Evolutionary conservation across 2,113 vertebrate species (phyloP).

Genomic region (Corvus moneduloides): DNA sequence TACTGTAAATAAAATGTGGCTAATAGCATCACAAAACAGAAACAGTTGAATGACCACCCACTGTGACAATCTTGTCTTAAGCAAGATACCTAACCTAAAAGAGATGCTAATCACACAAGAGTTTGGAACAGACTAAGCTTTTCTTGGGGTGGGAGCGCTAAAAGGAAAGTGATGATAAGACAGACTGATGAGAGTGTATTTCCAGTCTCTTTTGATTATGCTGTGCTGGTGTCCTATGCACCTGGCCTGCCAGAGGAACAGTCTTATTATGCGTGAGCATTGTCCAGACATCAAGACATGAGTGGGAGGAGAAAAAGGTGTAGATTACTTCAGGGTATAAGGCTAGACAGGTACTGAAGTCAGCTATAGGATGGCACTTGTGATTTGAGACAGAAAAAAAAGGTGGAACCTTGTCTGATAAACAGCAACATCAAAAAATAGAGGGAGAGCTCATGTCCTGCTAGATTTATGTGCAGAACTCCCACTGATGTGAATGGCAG

Average conservation of each 20-base stretch:
- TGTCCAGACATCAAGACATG: background rate
- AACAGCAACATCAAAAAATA: background rate
- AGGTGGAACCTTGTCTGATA: background rate
- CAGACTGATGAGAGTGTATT: background rate
- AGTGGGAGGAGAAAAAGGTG: background rate
- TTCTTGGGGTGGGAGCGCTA: background rate
- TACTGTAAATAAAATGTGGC: background rate
- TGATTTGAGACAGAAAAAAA: background rate
- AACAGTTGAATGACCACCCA: fast-evolving
- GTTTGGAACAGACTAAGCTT: background rate
- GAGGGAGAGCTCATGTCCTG: background rate
- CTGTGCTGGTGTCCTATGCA: background rate
- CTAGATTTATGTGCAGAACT: background rate
- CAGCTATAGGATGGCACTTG: background rate
- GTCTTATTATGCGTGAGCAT: background rate
- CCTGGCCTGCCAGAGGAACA: background rate
- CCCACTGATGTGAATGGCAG: background rate
- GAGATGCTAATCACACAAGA: background rate
- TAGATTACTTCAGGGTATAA: background rate
- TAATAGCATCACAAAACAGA: background rate
- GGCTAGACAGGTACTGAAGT: background rate
- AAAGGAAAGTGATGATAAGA: background rate
- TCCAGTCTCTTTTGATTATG: background rate
- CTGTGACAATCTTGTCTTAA: background rate
- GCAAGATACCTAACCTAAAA: background rate